Conservation (phyloP, 2,113 vertebrate species). For the Labeo rohita region DNA sequence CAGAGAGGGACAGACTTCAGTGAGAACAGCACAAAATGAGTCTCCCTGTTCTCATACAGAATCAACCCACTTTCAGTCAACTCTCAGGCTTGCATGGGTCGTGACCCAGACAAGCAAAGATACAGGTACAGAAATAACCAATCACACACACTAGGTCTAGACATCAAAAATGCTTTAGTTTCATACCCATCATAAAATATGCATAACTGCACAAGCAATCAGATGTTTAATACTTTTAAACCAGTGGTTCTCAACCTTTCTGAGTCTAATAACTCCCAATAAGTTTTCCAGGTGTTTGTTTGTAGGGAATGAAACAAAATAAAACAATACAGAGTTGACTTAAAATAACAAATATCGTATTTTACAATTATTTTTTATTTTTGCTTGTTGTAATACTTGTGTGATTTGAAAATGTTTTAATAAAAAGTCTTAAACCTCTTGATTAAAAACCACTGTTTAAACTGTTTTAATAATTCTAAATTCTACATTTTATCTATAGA, state of each 20-base stretch:
- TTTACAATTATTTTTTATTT: no score
- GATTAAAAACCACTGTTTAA: not conserved
- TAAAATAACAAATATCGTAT: not conserved
- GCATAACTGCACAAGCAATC: not conserved
- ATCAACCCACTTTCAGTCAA: not conserved
- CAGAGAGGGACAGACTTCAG: constrained; percentile 13
- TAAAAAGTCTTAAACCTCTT: not conserved
- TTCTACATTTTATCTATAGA: not conserved
- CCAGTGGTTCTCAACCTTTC: not conserved
- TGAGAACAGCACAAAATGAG: constrained; percentile 4
- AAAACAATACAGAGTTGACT: no score
- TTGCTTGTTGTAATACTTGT: no score
- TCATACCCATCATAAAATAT: constrained; percentile 23
- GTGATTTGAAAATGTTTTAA: not conserved
- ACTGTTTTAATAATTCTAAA: not conserved
- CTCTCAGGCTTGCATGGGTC: constrained; percentile 22
- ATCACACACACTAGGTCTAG: not conserved
- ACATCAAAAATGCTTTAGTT: constrained; percentile 30
- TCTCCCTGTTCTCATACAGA: constrained; percentile 23
- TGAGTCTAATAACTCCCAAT: not conserved
- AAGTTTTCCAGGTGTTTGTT: not conserved
- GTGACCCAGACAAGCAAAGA: constrained; percentile 10
- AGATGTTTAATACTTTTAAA: not conserved
- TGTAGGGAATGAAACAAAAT: no score
- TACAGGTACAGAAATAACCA: not conserved